These are phyloP conservation scores for Lophius americanus DNA, from an alignment of 2,797 vertebrate species.

Conservation along the genomic window DNA sequence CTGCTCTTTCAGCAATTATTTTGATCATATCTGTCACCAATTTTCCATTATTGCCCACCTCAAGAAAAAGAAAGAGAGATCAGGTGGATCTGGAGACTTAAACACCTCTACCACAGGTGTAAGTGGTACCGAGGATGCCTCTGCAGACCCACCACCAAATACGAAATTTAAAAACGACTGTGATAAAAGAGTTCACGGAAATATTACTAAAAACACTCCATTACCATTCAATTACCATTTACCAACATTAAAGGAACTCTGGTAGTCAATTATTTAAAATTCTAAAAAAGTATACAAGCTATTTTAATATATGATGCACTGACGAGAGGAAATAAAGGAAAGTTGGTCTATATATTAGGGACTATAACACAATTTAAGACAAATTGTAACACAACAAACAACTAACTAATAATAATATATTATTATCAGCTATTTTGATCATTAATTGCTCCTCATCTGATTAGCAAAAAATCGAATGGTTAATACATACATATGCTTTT, in stretches of 20 bases:
- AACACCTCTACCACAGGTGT: slow-evolving; percentile 2
- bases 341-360: too few species aligned
- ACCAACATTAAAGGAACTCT: background rate
- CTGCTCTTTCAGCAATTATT: slow-evolving; percentile 60
- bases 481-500: too few species aligned
- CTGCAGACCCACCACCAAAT: too few species aligned
- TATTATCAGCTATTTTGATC: too few species aligned
- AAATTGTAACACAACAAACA: background rate
- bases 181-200: too few species aligned
- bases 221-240: too few species aligned
- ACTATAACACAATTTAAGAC: too few species aligned
- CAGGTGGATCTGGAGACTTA: slow-evolving; percentile 10
- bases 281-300: background rate
- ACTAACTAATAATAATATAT: too few species aligned
- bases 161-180: too few species aligned
- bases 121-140: background rate
- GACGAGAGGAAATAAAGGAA: background rate
- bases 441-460: too few species aligned
- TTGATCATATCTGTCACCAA: slow-evolving; percentile 21
- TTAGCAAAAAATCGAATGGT: too few species aligned
- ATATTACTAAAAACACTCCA: too few species aligned
- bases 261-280: slow-evolving; percentile 1
- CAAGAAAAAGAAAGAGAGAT: slow-evolving; percentile 12
- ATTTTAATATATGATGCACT: background rate
- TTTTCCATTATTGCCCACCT: slow-evolving; percentile 32